Percentiles rank a stretch among this genome's conserved stretches.
phyloP scores from a whole-genome alignment of 2,888 invertebrate species.

The Cerceris ruficornis region DNA sequence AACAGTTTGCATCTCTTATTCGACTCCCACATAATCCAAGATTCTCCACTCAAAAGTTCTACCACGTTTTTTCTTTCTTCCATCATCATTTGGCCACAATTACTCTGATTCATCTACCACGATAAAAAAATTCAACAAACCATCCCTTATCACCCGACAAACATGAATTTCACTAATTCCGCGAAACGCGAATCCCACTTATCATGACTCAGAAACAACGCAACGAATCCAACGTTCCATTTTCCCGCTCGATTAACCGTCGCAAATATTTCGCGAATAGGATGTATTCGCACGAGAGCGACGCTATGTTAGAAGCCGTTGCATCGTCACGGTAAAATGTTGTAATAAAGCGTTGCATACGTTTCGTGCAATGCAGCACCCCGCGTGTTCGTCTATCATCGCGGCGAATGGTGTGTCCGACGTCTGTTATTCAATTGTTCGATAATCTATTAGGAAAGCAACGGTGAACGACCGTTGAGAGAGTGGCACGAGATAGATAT shows the following conservation, averaged over 20 bases:
- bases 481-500: constrained; percentile 9
- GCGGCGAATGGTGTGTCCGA: not conserved
- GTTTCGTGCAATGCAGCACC: not conserved
- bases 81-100: too few relatives aligned
- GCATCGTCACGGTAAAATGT: too few relatives aligned
- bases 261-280: not conserved
- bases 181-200: constrained; percentile 39
- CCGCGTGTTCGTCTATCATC: too few relatives aligned
- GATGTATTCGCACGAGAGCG: too few relatives aligned
- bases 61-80: too few relatives aligned
- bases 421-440: constrained; percentile 36
- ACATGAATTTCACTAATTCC: constrained; percentile 4
- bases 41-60: too few relatives aligned
- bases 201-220: constrained; percentile 43
- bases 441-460: constrained; percentile 34
- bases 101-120: too few relatives aligned
- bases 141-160: too few relatives aligned
- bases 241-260: constrained; percentile 37
- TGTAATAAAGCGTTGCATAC: not conserved
- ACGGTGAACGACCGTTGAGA: constrained; percentile 33
- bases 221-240: constrained; percentile 41
- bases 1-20: too few relatives aligned
- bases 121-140: too few relatives aligned
- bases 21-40: too few relatives aligned
- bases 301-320: too few relatives aligned